These are phyloP conservation scores for Helicoverpa assulta DNA, from an alignment of 2,888 invertebrate species.

Conservation along the genomic window DNA sequence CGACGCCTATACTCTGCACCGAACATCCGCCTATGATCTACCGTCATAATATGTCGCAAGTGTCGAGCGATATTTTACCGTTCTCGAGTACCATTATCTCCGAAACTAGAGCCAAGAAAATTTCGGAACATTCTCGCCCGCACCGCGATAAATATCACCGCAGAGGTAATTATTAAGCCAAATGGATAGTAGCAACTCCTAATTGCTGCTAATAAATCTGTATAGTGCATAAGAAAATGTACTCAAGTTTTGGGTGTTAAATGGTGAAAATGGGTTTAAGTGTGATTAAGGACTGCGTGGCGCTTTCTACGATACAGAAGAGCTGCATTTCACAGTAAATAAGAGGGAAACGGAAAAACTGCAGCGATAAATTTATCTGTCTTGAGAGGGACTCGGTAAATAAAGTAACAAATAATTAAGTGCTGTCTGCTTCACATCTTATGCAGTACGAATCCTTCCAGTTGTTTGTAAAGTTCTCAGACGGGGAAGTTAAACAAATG, in stretches of 20 bases:
- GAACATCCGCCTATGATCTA: slow-evolving; percentile 54
- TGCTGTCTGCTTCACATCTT: slow-evolving; percentile 39
- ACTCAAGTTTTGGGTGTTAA: slow-evolving; percentile 45
- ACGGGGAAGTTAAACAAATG: slow-evolving; percentile 59
- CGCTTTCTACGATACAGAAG: slow-evolving; percentile 16
- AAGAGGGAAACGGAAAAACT: slow-evolving; percentile 56
- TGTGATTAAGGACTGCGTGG: slow-evolving; percentile 40
- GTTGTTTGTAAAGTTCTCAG: slow-evolving; percentile 52
- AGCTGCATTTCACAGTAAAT: slow-evolving; percentile 47
- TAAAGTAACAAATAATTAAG: slow-evolving; percentile 60
- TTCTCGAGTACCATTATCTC: slow-evolving; percentile 64
- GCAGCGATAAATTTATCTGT: slow-evolving; percentile 59
- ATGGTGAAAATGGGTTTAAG: slow-evolving; percentile 44
- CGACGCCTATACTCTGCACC: slow-evolving; percentile 41
- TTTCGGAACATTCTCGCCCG: slow-evolving; percentile 51
- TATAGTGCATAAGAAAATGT: slow-evolving; percentile 59
- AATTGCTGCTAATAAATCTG: slow-evolving; percentile 69
- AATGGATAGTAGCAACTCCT: slow-evolving; percentile 59
- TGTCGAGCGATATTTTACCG: slow-evolving; percentile 63
- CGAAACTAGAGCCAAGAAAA: slow-evolving; percentile 65
- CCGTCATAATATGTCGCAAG: slow-evolving; percentile 61
- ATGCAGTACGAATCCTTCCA: slow-evolving; percentile 30
- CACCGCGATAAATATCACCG: slow-evolving; percentile 57
- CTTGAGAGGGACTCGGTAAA: slow-evolving; percentile 37
- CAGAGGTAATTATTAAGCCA: slow-evolving; percentile 65